phyloP scores from a whole-genome alignment of 1,140 invertebrate species.

The Papilio polyxenes region DNA sequence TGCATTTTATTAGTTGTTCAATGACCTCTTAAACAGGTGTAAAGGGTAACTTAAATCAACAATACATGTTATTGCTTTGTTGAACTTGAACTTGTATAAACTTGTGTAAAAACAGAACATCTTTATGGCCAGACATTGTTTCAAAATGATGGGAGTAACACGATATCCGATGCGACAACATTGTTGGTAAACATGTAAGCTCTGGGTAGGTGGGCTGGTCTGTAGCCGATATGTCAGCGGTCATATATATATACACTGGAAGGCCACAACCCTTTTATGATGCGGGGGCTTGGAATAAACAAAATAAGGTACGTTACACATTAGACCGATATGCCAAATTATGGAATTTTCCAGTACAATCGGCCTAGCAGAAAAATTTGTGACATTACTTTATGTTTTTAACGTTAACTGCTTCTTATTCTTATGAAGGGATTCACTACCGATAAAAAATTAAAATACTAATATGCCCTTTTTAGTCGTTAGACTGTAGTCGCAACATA shows the following conservation, averaged over 20 bases:
- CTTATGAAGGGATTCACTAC: no score
- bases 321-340: background rate
- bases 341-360: background rate
- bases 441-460: no score
- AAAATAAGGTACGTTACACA: background rate
- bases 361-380: no score
- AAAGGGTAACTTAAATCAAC: background rate
- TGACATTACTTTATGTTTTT: no score
- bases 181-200: background rate
- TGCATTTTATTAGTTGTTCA: background rate
- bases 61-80: background rate
- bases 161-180: background rate
- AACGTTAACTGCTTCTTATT: no score
- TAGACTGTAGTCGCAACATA: no score
- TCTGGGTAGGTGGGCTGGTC: background rate
- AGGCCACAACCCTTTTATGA: constrained; percentile 14
- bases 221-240: background rate
- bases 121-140: no score
- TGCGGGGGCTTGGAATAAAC: constrained; percentile 4
- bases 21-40: background rate
- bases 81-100: constrained; percentile 8
- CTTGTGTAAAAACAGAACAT: background rate
- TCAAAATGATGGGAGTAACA: no score
- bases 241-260: background rate
- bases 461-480: no score